Base-by-base conservation (phyloP, 2,113 vertebrate species). In the Andinoacara biseriatus region DNA sequence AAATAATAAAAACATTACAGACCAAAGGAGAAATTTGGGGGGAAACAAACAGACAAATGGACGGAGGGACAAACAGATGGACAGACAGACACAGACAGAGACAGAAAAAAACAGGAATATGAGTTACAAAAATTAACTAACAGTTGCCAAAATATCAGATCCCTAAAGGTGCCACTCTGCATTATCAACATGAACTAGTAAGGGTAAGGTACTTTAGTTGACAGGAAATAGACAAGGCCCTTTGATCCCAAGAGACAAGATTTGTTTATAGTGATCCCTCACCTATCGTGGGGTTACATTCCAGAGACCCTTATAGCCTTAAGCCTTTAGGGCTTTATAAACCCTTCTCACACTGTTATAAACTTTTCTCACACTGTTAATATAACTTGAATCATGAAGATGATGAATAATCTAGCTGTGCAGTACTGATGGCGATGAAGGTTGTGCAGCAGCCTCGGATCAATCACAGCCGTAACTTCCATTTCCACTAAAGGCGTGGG, bases 31-130 rank as follows among this genome's bases (percentile, higher is more conserved):
- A 82, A 91, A 90, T 84, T 91, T 89, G 8, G 82, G 86, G 92
- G 88, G 84, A 87, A 94, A 89, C 82, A 86, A 80, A 92, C 79
- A 87, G 88, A 93, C 76, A 84, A 82, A 94, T 78, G 83, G 87
- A 94, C 61, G 86, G 87, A 94, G 74, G 88, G 89, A 93, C 88
- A 88, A 75, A 94, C 80, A 92, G 69, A 92, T 78, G 78, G 86
- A 91, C 54, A 84, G 79, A 83, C 69, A 89, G 58, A 85, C 81
- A 91, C 85, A 94, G 86, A 95, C 91, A 94, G 91, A 92, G 91
- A 94, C 93, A 94, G 89, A 91, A 94, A 93, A 94, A 90, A 95
- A 94, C 87, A 93, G 89, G 90, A 92, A 89, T 91, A 90, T 91
- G 91, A 86, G 93, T 94, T 94, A 94, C 89, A 90, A 88, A 89